A percentile compares a stretch with the other conserved stretches of the same genome.
Conservation (phyloP, 2,888 invertebrate genomes). For the Chrysomela aeneicollis region DNA sequence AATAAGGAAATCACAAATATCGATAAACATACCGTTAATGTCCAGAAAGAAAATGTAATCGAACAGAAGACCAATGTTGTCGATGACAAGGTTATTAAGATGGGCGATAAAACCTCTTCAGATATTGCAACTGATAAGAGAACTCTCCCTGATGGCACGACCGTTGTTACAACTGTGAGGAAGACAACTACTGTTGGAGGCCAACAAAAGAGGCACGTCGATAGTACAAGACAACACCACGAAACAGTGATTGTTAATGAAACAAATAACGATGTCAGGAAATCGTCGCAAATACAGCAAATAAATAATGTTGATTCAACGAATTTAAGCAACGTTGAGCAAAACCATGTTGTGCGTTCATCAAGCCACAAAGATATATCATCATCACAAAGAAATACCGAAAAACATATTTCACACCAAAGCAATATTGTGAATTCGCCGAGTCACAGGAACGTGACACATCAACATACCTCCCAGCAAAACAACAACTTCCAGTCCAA, state of each 20-base stretch:
- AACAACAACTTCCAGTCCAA: slow-evolving; percentile 1
- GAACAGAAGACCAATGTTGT: slow-evolving; percentile 29
- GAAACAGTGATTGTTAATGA: slow-evolving; percentile 45
- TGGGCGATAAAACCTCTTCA: slow-evolving; percentile 42
- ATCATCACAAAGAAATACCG: slow-evolving; percentile 27
- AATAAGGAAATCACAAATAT: slow-evolving; percentile 38
- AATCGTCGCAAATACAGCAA: slow-evolving; percentile 54
- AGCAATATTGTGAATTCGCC: slow-evolving; percentile 9
- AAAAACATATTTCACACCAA: slow-evolving; percentile 23
- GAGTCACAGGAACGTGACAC: neutral
- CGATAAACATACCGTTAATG: slow-evolving; percentile 27
- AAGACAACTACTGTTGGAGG: slow-evolving; percentile 60
- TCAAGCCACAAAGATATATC: slow-evolving; percentile 39
- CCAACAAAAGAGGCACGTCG: slow-evolving; percentile 35
- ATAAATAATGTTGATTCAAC: slow-evolving; percentile 27
- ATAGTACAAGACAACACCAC: slow-evolving; percentile 17
- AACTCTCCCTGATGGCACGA: slow-evolving; percentile 64
- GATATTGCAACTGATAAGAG: slow-evolving; percentile 58
- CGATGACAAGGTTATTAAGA: slow-evolving; percentile 34
- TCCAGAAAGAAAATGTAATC: slow-evolving; percentile 36
- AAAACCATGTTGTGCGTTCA: slow-evolving; percentile 43
- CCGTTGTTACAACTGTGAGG: slow-evolving; percentile 64
- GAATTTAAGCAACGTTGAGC: slow-evolving; percentile 32
- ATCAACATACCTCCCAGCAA: neutral
- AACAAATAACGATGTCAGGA: slow-evolving; percentile 49